phyloP scores from a whole-genome alignment of 2,888 invertebrate genomes.

The Limnephilus auricula region DNA sequence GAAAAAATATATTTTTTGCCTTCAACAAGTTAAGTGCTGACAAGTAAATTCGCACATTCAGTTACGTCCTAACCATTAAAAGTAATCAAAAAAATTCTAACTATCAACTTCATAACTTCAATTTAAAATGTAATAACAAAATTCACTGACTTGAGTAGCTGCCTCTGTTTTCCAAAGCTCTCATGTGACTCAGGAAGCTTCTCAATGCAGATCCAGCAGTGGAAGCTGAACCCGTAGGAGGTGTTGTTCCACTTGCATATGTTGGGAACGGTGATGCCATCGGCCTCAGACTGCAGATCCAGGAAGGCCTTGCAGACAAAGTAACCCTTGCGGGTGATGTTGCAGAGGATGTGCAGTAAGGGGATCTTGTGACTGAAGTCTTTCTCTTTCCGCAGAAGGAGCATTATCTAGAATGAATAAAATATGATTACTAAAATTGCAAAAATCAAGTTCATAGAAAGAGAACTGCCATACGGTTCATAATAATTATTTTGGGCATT shows the following conservation, averaged over 20 bases:
- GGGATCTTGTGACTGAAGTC: constrained; percentile 66
- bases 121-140: neutral
- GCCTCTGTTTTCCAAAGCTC: constrained; percentile 71
- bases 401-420: constrained; percentile 64
- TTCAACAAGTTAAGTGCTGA: no score
- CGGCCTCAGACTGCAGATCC: constrained; percentile 73
- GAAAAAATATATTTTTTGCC: no score
- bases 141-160: constrained; percentile 73
- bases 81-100: no score
- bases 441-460: neutral
- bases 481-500: neutral
- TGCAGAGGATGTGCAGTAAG: constrained; percentile 63
- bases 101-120: neutral
- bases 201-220: constrained; percentile 77
- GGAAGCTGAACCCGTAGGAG: constrained; percentile 79
- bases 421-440: neutral
- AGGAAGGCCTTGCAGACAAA: constrained; percentile 75
- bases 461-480: no score
- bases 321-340: constrained; percentile 64
- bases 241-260: constrained; percentile 79
- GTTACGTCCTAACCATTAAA: no score
- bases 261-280: constrained; percentile 77
- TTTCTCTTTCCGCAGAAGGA: constrained; percentile 71
- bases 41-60: no score
- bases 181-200: constrained; percentile 67